These are phyloP conservation scores for Ectemnius cavifrons DNA, from an alignment of 2,888 invertebrate genomes.

Conservation along the genomic window DNA sequence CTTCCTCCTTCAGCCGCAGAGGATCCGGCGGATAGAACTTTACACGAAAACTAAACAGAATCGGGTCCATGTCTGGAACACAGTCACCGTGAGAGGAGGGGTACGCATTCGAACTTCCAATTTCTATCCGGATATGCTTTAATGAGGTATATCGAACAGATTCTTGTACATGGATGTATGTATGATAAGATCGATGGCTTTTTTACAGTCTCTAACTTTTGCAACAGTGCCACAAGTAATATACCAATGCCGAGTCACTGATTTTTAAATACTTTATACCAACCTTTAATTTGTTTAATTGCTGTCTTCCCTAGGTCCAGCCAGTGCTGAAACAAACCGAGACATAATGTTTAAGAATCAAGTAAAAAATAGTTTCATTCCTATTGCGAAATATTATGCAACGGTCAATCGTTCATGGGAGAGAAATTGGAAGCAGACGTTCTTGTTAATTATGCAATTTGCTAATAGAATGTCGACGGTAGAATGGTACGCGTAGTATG, in stretches of 20 bases:
- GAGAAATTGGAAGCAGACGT: no score
- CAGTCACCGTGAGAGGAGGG: conserved; percentile 30
- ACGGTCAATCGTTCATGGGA: no score
- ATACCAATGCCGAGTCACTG: no score
- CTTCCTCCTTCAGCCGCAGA: conserved; percentile 93
- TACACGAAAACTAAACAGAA: conserved; percentile 96
- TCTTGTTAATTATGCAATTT: no score
- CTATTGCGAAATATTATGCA: no score
- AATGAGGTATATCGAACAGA: no score
- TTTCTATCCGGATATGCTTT: no score
- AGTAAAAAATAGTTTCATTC: background rate
- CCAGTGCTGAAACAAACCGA: conserved; percentile 89
- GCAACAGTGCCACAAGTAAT: background rate
- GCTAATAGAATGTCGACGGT: no score
- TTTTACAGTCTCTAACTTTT: no score
- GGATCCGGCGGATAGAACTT: conserved; percentile 99
- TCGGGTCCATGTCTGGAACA: conserved; percentile 90
- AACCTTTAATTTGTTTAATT: conserved; percentile 94
- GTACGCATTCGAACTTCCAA: conserved; percentile 3
- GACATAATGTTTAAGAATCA: background rate
- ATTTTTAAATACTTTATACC: conserved; percentile 46
- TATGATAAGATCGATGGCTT: no score
- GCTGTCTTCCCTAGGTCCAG: conserved; percentile 93
- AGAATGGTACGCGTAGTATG: no score
- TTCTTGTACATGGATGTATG: no score